Evolutionary conservation across 2,113 vertebrate genomes (phyloP).

Genomic region (Calonectris borealis): DNA sequence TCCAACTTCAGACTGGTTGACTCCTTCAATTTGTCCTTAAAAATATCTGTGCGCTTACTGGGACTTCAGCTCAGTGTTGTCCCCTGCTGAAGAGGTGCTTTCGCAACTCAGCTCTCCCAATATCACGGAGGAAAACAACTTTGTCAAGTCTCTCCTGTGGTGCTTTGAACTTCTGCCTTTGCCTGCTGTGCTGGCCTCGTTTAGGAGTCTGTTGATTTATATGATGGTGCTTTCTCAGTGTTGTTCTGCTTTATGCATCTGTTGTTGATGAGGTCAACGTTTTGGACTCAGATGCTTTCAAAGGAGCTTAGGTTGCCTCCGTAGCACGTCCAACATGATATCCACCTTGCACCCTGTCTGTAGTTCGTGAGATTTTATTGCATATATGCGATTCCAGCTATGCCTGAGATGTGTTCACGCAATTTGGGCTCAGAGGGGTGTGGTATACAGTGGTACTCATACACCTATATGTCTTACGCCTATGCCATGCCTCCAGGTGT

Average conservation of each 20-base stretch:
- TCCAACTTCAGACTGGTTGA: neutral
- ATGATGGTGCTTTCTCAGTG: neutral
- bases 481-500: no score
- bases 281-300: neutral
- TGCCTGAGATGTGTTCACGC: fast-evolving
- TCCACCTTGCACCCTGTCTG: neutral
- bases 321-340: neutral
- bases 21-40: neutral
- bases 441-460: no score
- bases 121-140: neutral
- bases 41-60: neutral
- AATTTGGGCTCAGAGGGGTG: neutral
- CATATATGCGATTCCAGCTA: neutral
- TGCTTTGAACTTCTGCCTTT: neutral
- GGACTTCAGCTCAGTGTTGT: neutral
- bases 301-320: neutral
- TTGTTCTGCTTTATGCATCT: neutral
- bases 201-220: neutral
- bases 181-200: neutral
- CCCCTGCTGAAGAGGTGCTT: neutral
- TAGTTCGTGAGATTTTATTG: neutral
- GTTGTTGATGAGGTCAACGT: neutral
- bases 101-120: neutral
- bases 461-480: neutral
- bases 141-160: neutral